A percentile compares a stretch with the other conserved stretches of the same genome.
Evolutionary conservation across 2,797 vertebrate species (phyloP).

Genomic region (Gymnothorax javanicus): DNA sequence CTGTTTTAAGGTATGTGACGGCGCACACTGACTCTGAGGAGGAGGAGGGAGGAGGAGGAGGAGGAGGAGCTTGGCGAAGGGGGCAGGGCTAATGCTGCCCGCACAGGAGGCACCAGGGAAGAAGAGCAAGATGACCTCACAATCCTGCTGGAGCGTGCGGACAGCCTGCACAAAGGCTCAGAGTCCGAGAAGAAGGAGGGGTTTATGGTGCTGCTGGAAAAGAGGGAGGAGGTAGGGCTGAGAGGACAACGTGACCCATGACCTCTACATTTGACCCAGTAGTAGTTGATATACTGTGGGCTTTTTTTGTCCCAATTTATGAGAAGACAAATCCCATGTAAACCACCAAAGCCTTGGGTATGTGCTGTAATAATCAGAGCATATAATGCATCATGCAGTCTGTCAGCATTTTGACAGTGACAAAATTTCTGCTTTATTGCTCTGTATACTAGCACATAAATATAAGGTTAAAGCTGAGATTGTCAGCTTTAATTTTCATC

Average conservation of each 20-base stretch:
- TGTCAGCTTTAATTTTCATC: no score
- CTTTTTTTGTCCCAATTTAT: neutral
- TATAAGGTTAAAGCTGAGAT: no score
- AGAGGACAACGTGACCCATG: neutral
- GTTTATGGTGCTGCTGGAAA: conserved; percentile 77
- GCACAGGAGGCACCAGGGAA: conserved; percentile 47
- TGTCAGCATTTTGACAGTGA: no score
- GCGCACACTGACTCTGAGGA: conserved; percentile 86
- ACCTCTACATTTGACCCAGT: conserved; percentile 17
- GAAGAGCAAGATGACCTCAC: conserved; percentile 70
- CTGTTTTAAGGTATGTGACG: conserved; percentile 86
- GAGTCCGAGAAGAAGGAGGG: conserved; percentile 79
- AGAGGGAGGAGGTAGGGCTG: conserved; percentile 76
- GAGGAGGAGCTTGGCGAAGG: conserved; percentile 60
- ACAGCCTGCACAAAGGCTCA: conserved; percentile 74
- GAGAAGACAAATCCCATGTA: neutral
- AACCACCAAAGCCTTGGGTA: neutral
- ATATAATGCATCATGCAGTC: no score
- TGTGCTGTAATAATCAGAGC: neutral
- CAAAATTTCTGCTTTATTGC: no score
- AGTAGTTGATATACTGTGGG: neutral
- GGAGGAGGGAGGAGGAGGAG: conserved; percentile 79
- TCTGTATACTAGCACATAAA: no score
- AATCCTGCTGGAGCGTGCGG: conserved; percentile 75
- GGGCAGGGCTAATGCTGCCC: neutral